phyloP scores from a whole-genome alignment of 2,113 vertebrate genomes.

The Hypocryptadius cinnamomeus region DNA sequence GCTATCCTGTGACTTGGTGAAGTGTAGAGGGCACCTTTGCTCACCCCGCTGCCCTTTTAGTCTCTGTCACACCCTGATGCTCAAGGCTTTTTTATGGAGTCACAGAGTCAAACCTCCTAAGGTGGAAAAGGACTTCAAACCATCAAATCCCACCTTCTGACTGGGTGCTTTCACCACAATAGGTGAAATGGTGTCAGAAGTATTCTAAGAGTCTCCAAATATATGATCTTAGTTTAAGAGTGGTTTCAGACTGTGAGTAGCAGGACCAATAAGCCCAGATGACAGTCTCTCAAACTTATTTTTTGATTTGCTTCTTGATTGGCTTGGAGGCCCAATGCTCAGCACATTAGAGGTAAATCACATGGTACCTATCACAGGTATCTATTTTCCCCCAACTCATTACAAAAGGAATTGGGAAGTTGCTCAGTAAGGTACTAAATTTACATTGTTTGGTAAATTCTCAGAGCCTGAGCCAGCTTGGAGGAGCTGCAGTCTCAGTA shows the following conservation, averaged over 20 bases:
- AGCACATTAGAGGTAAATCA: neutral
- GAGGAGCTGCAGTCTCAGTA: neutral
- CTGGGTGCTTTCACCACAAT: neutral
- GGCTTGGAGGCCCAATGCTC: neutral
- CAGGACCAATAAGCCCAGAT: neutral
- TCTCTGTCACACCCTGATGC: neutral
- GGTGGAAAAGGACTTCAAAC: neutral
- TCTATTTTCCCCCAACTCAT: neutral
- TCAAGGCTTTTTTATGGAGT: neutral
- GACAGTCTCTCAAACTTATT: neutral
- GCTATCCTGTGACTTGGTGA: neutral
- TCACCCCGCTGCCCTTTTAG: neutral
- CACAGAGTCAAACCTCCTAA: neutral
- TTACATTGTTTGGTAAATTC: neutral
- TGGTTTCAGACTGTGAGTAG: neutral
- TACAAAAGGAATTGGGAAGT: neutral
- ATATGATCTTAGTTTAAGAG: neutral
- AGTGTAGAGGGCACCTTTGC: neutral
- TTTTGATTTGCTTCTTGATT: neutral
- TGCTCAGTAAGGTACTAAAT: neutral
- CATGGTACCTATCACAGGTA: neutral
- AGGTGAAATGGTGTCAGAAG: neutral
- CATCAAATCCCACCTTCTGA: neutral
- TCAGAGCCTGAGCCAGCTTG: neutral
- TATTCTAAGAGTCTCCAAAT: neutral